These are phyloP conservation scores for Notarius quadriscutis DNA, from an alignment of 2,113 vertebrate species.

Conservation along the genomic window DNA sequence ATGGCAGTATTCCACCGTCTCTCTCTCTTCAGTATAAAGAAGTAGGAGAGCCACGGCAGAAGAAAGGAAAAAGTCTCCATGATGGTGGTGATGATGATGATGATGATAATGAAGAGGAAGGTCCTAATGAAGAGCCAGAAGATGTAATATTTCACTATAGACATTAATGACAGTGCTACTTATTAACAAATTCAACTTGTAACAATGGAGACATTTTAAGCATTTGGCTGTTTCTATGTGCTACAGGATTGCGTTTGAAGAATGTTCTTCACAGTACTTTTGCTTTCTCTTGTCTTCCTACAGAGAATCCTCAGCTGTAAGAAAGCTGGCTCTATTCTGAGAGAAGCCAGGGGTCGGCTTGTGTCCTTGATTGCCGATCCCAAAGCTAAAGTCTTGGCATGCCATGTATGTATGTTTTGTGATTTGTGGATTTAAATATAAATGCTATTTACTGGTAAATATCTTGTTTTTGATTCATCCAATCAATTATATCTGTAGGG, in stretches of 20 bases:
- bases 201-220: not conserved
- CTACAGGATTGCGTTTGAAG: too few relatives aligned
- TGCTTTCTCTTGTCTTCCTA: not conserved
- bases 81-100: conserved; percentile 61
- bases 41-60: conserved; percentile 79
- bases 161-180: not conserved
- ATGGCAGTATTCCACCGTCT: not conserved
- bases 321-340: conserved; percentile 87
- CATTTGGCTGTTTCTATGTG: not conserved
- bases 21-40: conserved; percentile 72
- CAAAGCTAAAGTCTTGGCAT: conserved; percentile 81
- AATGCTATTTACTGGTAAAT: not conserved
- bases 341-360: conserved; percentile 86
- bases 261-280: not conserved
- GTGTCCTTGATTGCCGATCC: conserved; percentile 81
- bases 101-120: conserved; percentile 63
- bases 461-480: not conserved
- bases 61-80: conserved; percentile 79
- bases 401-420: conserved; percentile 83
- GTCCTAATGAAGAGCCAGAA: conserved; percentile 72
- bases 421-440: not conserved
- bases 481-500: conserved; percentile 71
- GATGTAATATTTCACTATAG: conserved; percentile 73
- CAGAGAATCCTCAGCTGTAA: conserved; percentile 84
- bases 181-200: not conserved